Conservation (phyloP, 92 coral and sea anemone species). For the Heteractis magnifica region DNA sequence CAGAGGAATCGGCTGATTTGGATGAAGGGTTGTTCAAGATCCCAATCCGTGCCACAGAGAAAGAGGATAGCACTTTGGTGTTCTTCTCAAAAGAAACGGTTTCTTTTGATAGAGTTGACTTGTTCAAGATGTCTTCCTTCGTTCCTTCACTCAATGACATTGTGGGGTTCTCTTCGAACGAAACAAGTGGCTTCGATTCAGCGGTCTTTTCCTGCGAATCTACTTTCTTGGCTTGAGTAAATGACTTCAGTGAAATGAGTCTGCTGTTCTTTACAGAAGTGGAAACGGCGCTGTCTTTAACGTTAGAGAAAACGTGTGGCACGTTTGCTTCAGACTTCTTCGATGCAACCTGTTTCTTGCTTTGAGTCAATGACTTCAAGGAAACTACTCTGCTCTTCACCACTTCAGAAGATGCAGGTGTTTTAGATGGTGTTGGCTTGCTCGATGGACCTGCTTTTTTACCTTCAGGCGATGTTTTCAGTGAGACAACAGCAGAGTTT, state of each 20-base stretch:
- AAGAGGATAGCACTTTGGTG: background rate
- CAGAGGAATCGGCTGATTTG: background rate
- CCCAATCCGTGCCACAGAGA: background rate
- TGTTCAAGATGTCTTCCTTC: background rate
- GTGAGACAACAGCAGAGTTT: background rate
- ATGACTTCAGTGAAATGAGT: background rate
- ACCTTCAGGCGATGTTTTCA: background rate
- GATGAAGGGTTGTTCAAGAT: background rate
- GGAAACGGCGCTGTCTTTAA: background rate
- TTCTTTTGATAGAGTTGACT: background rate
- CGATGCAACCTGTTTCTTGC: background rate
- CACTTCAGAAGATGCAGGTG: background rate
- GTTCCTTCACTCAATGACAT: background rate
- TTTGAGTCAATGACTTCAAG: background rate
- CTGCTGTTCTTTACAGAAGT: background rate
- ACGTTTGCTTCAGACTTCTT: background rate
- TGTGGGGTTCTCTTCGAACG: background rate
- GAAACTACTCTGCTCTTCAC: background rate
- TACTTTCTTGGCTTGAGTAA: background rate
- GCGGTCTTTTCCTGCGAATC: background rate
- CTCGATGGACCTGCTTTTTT: background rate
- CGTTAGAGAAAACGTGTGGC: background rate
- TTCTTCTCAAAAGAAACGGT: background rate
- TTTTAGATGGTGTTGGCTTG: background rate
- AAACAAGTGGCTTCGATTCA: background rate